Evolutionary conservation across 2,888 invertebrate species (phyloP).

Genomic region (Axea sp.): DNA sequence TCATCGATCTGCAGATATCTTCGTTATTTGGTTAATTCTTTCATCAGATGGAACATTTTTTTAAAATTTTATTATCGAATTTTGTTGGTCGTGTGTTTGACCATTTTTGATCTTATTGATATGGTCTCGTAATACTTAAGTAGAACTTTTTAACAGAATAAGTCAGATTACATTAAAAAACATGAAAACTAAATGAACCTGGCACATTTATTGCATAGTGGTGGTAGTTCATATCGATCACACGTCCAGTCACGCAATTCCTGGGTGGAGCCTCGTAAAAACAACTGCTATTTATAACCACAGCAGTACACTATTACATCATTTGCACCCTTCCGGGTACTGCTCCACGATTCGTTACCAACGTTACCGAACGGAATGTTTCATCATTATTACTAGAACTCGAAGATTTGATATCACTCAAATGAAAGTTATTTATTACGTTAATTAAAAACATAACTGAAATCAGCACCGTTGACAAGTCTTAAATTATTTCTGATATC

Average conservation of each 20-base stretch:
- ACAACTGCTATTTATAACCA: constrained; percentile 62
- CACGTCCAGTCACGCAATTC: constrained; percentile 71
- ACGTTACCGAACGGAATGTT: constrained; percentile 44
- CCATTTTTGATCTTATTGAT: no score
- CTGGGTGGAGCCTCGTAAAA: constrained; percentile 67
- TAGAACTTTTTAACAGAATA: no score
- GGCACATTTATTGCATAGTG: constrained; percentile 38
- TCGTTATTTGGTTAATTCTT: no score
- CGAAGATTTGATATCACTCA: constrained; percentile 20
- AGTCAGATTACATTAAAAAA: constrained; percentile 17
- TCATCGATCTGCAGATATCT: no score
- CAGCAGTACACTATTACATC: constrained; percentile 58
- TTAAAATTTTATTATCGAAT: no score
- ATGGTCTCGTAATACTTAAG: no score
- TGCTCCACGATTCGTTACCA: constrained; percentile 42
- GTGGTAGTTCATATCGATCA: constrained; percentile 69
- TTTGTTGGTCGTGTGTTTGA: no score
- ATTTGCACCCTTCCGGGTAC: constrained; percentile 59
- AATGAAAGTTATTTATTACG: constrained; percentile 32
- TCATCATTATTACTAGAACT: constrained; percentile 42
- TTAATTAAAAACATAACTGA: constrained; percentile 22
- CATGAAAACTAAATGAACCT: constrained; percentile 46
- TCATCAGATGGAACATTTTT: no score
- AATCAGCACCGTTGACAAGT: constrained; percentile 31
- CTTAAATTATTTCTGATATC: constrained; percentile 32